Conservation (phyloP, 2,888 invertebrate species). For the Cephus pulcher region DNA sequence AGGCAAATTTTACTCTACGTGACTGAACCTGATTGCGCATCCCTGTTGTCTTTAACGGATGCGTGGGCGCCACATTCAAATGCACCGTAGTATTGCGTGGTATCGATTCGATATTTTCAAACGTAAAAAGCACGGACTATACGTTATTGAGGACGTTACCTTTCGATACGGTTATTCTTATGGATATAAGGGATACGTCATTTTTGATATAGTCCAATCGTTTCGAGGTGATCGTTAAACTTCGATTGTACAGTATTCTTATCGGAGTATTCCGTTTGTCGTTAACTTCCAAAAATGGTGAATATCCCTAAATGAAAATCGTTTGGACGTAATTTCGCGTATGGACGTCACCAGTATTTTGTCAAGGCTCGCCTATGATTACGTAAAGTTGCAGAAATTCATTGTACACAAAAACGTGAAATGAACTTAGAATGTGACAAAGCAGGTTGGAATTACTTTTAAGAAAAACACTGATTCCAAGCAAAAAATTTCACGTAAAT, state of each 20-base stretch:
- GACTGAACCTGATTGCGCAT: conserved; percentile 26
- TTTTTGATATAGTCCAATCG: neutral
- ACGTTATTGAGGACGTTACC: neutral
- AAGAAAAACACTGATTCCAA: neutral
- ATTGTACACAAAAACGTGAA: too few species aligned
- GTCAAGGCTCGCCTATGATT: too few species aligned
- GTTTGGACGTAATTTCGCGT: neutral
- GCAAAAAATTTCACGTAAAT: neutral
- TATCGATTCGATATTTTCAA: neutral
- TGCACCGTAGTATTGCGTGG: neutral
- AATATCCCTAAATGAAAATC: neutral
- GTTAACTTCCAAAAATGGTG: neutral
- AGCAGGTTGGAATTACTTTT: neutral
- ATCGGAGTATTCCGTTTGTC: neutral
- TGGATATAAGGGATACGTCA: too few species aligned
- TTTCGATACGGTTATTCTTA: neutral
- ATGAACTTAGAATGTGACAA: neutral
- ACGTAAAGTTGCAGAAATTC: too few species aligned
- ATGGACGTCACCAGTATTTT: neutral
- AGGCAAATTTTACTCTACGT: conserved; percentile 28
- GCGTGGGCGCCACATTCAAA: neutral
- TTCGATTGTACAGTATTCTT: too few species aligned
- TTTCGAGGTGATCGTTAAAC: neutral
- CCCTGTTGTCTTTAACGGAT: conserved; percentile 16
- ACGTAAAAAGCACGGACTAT: neutral